Evolutionary conservation across 2,888 invertebrate genomes (phyloP).

Genomic region (Abrostola triplasia): DNA sequence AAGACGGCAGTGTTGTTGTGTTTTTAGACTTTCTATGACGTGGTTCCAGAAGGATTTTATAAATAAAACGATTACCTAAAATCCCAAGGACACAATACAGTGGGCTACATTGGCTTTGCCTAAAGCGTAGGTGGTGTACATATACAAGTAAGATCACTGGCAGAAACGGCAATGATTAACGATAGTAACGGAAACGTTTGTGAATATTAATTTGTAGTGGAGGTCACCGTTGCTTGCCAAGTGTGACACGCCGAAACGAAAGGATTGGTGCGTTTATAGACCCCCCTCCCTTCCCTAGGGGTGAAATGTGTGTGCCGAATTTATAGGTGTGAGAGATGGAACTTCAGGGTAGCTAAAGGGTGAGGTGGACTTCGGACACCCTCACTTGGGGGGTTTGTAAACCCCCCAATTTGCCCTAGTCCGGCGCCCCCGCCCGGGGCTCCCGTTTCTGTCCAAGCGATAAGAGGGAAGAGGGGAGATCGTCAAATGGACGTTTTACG

Average conservation of each 20-base stretch:
- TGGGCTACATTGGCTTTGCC: constrained; percentile 32
- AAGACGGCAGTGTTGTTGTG: no score
- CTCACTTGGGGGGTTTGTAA: constrained; percentile 80
- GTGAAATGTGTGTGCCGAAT: constrained; percentile 88
- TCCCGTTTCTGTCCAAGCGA: constrained; percentile 87
- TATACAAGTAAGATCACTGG: constrained; percentile 66
- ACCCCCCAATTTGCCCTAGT: constrained; percentile 87
- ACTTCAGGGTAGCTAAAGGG: constrained; percentile 88
- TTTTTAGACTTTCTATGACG: no score
- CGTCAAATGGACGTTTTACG: constrained; percentile 89
- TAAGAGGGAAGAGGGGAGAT: constrained; percentile 88
- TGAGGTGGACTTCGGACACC: constrained; percentile 88
- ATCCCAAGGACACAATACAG: constrained; percentile 32
- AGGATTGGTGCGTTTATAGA: constrained; percentile 85
- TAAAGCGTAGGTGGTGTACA: constrained; percentile 49
- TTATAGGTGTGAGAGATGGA: constrained; percentile 89
- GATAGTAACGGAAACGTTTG: constrained; percentile 85
- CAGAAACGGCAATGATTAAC: constrained; percentile 85
- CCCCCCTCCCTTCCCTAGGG: constrained; percentile 78
- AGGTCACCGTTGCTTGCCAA: constrained; percentile 84
- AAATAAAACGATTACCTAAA: constrained; percentile 11
- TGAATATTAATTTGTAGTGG: constrained; percentile 88
- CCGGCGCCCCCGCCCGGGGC: constrained; percentile 87
- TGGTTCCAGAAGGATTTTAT: not conserved
- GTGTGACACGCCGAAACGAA: constrained; percentile 86